A percentile compares a stretch with the other conserved stretches of the same genome.
These are phyloP conservation scores for Drosophila setifemur DNA, from an alignment of 1,140 invertebrate species.

Conservation along the genomic window DNA sequence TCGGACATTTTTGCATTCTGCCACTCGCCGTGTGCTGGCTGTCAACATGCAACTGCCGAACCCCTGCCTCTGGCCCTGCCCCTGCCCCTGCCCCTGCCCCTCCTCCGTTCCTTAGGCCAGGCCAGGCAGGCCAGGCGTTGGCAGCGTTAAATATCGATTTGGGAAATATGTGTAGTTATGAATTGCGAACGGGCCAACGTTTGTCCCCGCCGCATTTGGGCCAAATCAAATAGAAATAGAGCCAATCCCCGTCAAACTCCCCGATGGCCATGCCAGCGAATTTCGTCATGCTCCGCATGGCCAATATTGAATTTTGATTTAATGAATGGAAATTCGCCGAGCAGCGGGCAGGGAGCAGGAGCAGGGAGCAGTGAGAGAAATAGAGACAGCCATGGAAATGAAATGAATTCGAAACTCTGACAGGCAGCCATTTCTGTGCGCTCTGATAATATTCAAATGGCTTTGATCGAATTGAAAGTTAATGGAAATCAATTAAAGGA, in stretches of 20 bases:
- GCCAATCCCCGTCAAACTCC: constrained; percentile 25
- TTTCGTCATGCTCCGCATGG: constrained; percentile 63
- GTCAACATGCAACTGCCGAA: constrained; percentile 46
- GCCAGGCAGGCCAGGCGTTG: no score
- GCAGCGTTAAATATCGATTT: constrained; percentile 76
- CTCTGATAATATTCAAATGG: constrained; percentile 46
- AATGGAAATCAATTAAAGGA: constrained; percentile 47
- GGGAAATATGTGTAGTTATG: constrained; percentile 74
- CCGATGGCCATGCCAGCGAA: constrained; percentile 11
- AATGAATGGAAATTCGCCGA: constrained; percentile 76
- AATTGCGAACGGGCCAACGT: constrained; percentile 41
- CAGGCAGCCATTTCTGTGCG: constrained; percentile 1
- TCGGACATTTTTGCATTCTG: constrained; percentile 59
- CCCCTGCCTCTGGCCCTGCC: neutral
- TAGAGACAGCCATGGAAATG: constrained; percentile 24
- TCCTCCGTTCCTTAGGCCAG: no score
- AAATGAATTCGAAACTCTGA: constrained; percentile 40
- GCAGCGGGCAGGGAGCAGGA: no score
- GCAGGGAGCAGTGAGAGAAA: constrained; percentile 20
- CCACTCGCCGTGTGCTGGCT: constrained; percentile 53
- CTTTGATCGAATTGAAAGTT: constrained; percentile 47
- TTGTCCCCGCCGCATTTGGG: constrained; percentile 25
- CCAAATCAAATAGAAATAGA: constrained; percentile 75
- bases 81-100: no score
- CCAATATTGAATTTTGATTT: constrained; percentile 81